Conservation (phyloP, 1,140 invertebrate genomes). For the Brevipalpus yothersi region DNA sequence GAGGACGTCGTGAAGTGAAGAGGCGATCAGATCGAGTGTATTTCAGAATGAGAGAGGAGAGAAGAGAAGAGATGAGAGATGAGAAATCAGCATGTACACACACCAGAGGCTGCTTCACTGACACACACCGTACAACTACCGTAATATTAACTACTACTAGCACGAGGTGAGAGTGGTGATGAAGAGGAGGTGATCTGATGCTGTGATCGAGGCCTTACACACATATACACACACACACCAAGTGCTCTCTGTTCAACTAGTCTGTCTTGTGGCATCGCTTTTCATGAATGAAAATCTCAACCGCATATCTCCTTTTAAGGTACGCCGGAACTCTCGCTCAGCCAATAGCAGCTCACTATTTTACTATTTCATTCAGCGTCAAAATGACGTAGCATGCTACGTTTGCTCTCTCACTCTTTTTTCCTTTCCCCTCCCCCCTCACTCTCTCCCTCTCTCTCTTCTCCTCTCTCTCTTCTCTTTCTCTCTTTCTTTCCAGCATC, state of each 20-base stretch:
- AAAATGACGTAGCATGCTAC: constrained; percentile 2
- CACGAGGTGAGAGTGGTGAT: neutral
- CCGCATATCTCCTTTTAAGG: neutral
- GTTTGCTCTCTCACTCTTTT: neutral
- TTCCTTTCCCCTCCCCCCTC: no score
- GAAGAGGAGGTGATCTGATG: neutral
- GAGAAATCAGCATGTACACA: no score
- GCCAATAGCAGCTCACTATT: neutral
- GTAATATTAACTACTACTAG: neutral
- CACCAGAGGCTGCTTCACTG: neutral
- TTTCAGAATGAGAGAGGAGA: no score
- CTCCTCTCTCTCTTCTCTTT: neutral
- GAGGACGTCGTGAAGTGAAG: no score
- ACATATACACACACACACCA: neutral
- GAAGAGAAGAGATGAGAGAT: no score
- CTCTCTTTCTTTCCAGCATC: neutral
- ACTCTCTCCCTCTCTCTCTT: neutral
- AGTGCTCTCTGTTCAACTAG: neutral
- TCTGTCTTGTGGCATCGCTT: neutral
- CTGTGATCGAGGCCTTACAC: neutral
- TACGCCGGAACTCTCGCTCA: neutral
- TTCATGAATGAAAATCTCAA: neutral
- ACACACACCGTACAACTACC: neutral
- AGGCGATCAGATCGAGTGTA: no score
- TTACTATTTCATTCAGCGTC: constrained; percentile 1